Base-by-base conservation (phyloP, 2,888 invertebrate genomes). In the Hyles lineata region DNA sequence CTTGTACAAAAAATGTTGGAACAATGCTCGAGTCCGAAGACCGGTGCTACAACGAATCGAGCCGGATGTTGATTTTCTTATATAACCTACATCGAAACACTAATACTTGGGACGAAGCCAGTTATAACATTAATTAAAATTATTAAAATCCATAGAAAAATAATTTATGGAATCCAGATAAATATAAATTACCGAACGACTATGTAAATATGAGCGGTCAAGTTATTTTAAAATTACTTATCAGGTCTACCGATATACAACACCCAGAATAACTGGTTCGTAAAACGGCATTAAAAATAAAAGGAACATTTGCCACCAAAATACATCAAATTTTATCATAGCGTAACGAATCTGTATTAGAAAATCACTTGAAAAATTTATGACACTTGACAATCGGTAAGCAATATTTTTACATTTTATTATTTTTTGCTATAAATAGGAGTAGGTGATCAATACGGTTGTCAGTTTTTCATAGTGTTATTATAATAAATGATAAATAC, bases 11-110 rank as follows among this genome's bases (percentile, higher is more conserved):
- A 61, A 71, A 23, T 17, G 23, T 17, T 2, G 35, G 35, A 25
- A 61, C 61, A 70, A 59, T 70, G n/a, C 23, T 50, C 50, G 70
- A 61, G 52, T 60, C 70, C 32, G 67, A 69, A 52, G 32, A 70
- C 70, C 50, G 71, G 61, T 23, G 23, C 17, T 23, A 43, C 63
- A 63, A 21, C 23, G 43, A 43, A 21, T 23, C 8, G 43, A 67
- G 23, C 67, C 67, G 67, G 67, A 67, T 50, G 67, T 67, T 23
- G 23, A 50, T 67, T 67, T 17, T 25, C 9, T 63, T 23, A 67
- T 67, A 50, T 50, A 67, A 25, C 50, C 67, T 67, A 67, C 67
- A 23, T 15, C 23, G 23, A 50, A 67, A 17, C 23, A 19, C 50
- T 67, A 7, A 67, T 63, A 67, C 50, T 67, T 35, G 25, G 43